phyloP scores from a whole-genome alignment of 2,888 invertebrate genomes.

The Epicampocera succincta region DNA sequence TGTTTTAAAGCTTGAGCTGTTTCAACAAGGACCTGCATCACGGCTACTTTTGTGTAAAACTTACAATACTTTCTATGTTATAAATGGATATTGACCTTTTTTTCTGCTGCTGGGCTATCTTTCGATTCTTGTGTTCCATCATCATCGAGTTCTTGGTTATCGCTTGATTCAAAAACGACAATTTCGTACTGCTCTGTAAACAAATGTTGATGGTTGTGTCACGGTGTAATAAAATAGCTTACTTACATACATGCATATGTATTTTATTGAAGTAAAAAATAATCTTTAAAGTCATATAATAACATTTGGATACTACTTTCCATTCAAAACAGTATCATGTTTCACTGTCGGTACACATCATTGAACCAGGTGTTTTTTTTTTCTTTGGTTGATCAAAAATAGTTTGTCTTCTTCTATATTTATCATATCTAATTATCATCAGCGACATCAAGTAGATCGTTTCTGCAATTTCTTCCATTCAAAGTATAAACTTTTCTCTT shows the following conservation, averaged over 20 bases:
- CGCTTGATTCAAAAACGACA: neutral
- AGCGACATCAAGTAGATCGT: no score
- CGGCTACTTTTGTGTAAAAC: neutral
- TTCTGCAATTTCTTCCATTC: no score
- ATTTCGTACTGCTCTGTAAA: neutral
- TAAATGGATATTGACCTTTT: neutral
- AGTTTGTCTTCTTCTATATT: no score
- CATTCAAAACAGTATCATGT: neutral
- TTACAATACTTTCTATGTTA: constrained; percentile 3
- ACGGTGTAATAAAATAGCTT: neutral
- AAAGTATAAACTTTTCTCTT: no score
- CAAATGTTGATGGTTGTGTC: constrained; percentile 1
- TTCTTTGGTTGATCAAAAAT: no score
- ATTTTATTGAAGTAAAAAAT: neutral
- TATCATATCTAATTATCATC: no score
- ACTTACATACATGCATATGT: neutral
- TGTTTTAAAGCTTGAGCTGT: neutral
- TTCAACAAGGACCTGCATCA: constrained; percentile 3
- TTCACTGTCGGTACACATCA: neutral
- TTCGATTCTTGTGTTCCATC: constrained; percentile 9
- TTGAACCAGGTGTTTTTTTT: neutral
- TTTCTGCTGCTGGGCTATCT: neutral
- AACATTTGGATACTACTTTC: neutral
- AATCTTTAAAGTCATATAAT: neutral
- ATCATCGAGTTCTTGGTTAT: neutral